Conservation (phyloP, 2,113 vertebrate genomes). For the Oxyruncus cristatus region DNA sequence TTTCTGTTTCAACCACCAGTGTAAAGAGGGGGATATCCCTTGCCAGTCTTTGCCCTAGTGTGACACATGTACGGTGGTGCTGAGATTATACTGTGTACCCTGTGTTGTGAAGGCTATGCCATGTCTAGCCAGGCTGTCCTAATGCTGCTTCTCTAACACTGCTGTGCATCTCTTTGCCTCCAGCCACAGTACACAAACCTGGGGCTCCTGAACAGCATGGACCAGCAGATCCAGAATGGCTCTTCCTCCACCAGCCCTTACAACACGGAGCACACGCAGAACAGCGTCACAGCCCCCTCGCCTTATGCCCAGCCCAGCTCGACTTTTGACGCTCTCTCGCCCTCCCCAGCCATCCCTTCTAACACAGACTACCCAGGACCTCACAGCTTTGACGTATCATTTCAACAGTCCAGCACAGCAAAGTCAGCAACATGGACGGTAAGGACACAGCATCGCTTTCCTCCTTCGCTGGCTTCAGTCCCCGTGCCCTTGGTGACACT, state of each 20-base stretch:
- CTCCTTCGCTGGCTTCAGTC: neutral
- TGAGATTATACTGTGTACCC: neutral
- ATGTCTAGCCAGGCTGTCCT: neutral
- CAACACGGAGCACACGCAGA: constrained; percentile 93
- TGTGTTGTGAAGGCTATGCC: rapidly evolving
- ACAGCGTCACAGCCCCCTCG: constrained; percentile 92
- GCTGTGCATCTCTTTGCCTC: neutral
- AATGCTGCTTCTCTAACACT: neutral
- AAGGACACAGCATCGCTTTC: constrained; percentile 57
- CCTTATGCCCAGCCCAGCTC: constrained; percentile 98
- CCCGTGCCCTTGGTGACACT: neutral
- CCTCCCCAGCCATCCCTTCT: constrained; percentile 97
- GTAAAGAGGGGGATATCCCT: neutral
- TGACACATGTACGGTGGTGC: rapidly evolving
- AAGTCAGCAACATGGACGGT: constrained; percentile 99
- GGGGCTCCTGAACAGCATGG: constrained; percentile 98
- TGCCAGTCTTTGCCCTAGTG: neutral
- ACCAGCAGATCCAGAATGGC: constrained; percentile 95
- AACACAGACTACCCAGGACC: constrained; percentile 97
- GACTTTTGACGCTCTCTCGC: constrained; percentile 93
- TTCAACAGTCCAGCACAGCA: constrained; percentile 98
- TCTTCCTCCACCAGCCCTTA: constrained; percentile 97
- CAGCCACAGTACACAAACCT: constrained; percentile 98
- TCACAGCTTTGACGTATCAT: constrained; percentile 97
- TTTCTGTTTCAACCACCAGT: neutral